Base-by-base conservation (phyloP, 2,797 vertebrate species). In the Aselliscus stoliczkanus region DNA sequence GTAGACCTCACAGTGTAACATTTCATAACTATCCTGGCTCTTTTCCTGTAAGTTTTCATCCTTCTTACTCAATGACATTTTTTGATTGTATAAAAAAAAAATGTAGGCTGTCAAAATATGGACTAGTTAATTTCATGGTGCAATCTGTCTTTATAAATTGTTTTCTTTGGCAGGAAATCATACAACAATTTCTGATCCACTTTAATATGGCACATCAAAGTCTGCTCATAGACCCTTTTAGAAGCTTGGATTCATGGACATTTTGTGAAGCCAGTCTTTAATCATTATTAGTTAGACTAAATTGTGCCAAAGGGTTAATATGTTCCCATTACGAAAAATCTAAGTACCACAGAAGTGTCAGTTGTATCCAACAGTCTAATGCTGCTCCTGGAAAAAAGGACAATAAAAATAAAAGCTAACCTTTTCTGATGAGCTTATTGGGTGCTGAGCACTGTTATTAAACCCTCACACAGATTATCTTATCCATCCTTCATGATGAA, bases 131-230 rank as follows among this genome's bases (percentile, higher is more conserved):
- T 85, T 86, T 94, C 67, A 86, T 70, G 34, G 44, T 79, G 3
- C 20, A 60, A 76, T 84, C 58, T 93, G 52, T 87, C 42, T 87
- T 80, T 62, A 87, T 80, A 92, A 92, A 42, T 85, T 90, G 15
- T 20, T 93, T 91, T 89, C 54, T 88, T 94, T 96, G 79, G 50
- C 65, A 34, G 65, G 39, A 90, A 94, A 90, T 93, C 21, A 93
- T 80, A 37, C 9, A 81, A 81, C 2, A 76, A 39, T 77, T 37
- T 96, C 84, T 86, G 39, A 89, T 89, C 27, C 27, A 58, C 62
- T 77, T 94, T 93, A 73, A 65, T 82, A 91, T 52, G 34, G 70
- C 39, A 37, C 50, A 80, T 93, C 67, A 92, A 80, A 93, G 21
- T 17, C 67, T 60, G 44, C 44, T n/a, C 27, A 31, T 54, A 25